These are phyloP conservation scores for Thalpophila matura DNA, from an alignment of 2,888 invertebrate genomes.

Conservation along the genomic window DNA sequence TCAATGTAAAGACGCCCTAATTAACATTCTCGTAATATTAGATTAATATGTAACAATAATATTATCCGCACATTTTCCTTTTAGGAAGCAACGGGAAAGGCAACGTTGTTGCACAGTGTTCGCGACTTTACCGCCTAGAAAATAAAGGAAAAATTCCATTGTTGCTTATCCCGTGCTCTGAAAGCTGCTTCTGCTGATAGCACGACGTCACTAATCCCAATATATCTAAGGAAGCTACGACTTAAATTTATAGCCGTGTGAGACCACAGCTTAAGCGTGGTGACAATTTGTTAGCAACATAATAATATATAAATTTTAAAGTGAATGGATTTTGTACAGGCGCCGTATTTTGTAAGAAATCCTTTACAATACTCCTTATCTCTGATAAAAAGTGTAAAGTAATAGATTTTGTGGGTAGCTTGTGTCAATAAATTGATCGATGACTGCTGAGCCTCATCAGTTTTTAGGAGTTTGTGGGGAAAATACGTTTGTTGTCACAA, in stretches of 20 bases:
- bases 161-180: conserved; percentile 31
- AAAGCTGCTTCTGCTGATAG: conserved; percentile 65
- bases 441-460: conserved; percentile 45
- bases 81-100: conserved; percentile 20
- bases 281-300: conserved; percentile 68
- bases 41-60: conserved; percentile 54
- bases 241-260: conserved; percentile 71
- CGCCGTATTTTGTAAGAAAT: conserved; percentile 26
- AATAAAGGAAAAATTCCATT: conserved; percentile 50
- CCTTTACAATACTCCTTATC: conserved; percentile 34
- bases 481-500: conserved; percentile 51
- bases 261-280: conserved; percentile 65
- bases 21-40: conserved; percentile 51
- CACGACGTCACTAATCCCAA: conserved; percentile 69
- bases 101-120: conserved; percentile 21
- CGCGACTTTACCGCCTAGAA: conserved; percentile 36
- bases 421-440: conserved; percentile 58
- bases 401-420: conserved; percentile 31
- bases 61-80: conserved; percentile 52
- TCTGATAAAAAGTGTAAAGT: conserved; percentile 34
- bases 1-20: conserved; percentile 49
- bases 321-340: conserved; percentile 49
- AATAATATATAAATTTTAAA: conserved; percentile 61
- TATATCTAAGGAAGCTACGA: conserved; percentile 69
- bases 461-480: conserved; percentile 48